Evolutionary conservation across 2,888 invertebrate genomes (phyloP).

Genomic region (Hermaeophaga mercurialis): DNA sequence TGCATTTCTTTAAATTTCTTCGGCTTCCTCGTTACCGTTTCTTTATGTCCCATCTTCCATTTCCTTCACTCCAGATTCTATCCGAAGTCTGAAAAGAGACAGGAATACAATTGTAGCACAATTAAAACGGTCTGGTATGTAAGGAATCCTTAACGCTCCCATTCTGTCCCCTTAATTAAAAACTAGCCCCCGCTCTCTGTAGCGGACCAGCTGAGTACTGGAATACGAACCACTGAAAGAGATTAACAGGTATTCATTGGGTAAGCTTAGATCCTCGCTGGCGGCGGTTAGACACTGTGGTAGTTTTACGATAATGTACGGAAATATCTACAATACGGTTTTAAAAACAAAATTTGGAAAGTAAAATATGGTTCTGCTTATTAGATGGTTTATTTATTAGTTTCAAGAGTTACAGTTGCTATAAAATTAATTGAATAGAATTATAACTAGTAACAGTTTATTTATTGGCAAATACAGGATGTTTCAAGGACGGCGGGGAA

Average conservation of each 20-base stretch:
- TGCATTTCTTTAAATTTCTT: conserved; percentile 49
- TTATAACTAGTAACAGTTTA: no score
- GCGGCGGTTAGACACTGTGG: conserved; percentile 56
- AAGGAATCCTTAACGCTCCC: conserved; percentile 57
- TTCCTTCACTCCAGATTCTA: conserved; percentile 16
- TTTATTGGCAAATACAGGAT: no score
- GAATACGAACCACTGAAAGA: not conserved
- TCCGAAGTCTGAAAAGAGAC: conserved; percentile 38
- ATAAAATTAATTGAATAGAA: no score
- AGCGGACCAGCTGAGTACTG: conserved; percentile 40
- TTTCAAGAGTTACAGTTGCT: no score
- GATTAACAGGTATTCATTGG: conserved; percentile 37
- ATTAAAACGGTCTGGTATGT: conserved; percentile 55
- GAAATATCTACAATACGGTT: conserved; percentile 49
- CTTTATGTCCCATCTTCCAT: conserved; percentile 40
- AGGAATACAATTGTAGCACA: conserved; percentile 51
- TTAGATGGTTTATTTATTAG: conserved; percentile 21
- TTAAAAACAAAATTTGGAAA: conserved; percentile 34
- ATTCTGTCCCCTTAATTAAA: conserved; percentile 59
- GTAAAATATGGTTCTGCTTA: conserved; percentile 39
- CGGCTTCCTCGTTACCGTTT: conserved; percentile 43
- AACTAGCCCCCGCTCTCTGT: conserved; percentile 52
- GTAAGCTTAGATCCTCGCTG: conserved; percentile 50
- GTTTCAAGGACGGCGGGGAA: no score
- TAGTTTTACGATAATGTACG: conserved; percentile 54